These are phyloP conservation scores for Carterocephalus palaemon DNA, from an alignment of 2,888 invertebrate species.

Conservation along the genomic window DNA sequence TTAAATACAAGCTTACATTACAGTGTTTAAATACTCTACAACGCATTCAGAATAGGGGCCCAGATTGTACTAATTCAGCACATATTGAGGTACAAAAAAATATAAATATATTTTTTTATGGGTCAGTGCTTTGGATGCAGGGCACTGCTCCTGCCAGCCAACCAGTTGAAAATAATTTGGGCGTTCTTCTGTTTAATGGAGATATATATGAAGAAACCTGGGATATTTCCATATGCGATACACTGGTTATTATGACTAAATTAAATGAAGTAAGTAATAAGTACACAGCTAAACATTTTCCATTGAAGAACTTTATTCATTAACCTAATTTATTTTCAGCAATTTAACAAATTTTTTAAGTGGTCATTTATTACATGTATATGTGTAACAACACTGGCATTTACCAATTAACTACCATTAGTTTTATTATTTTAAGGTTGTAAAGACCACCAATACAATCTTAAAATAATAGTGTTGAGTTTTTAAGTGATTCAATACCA, in stretches of 20 bases:
- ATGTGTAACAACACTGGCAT: too few relatives aligned
- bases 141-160: slow-evolving; percentile 82
- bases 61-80: slow-evolving; percentile 58
- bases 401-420: too few relatives aligned
- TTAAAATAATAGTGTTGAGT: too few relatives aligned
- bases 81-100: slow-evolving; percentile 38
- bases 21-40: slow-evolving; percentile 61
- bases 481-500: too few relatives aligned
- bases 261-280: slow-evolving; percentile 37
- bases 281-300: too few relatives aligned
- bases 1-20: slow-evolving; percentile 31
- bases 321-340: too few relatives aligned
- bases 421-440: too few relatives aligned
- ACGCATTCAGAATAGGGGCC: slow-evolving; percentile 78
- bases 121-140: slow-evolving; percentile 91
- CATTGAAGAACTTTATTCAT: neutral
- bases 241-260: slow-evolving; percentile 67
- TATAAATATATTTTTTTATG: slow-evolving; percentile 57
- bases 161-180: slow-evolving; percentile 81
- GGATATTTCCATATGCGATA: slow-evolving; percentile 67
- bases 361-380: too few relatives aligned
- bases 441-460: too few relatives aligned
- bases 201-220: slow-evolving; percentile 85
- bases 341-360: too few relatives aligned
- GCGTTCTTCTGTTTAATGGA: slow-evolving; percentile 91